phyloP scores from a whole-genome alignment of 1,140 invertebrate genomes.

The Apis florea region DNA sequence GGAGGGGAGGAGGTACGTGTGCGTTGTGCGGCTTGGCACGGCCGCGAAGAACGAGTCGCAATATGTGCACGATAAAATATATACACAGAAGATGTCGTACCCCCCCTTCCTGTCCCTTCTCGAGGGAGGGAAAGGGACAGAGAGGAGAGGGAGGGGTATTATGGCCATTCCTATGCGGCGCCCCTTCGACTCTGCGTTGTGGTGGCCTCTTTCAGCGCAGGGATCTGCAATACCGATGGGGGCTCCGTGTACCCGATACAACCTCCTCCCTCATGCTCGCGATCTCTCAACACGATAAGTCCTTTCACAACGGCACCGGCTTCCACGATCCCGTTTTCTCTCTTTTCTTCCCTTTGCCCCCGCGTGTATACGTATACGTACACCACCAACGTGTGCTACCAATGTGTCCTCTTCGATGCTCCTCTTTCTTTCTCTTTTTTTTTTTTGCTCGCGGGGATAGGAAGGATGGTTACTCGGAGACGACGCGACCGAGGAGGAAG shows the following conservation, averaged over 20 bases:
- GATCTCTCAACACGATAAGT: slow-evolving; percentile 65
- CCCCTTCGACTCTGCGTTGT: neutral
- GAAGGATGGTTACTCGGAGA: slow-evolving; percentile 57
- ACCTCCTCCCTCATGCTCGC: slow-evolving; percentile 48
- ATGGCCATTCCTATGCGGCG: slow-evolving; percentile 17
- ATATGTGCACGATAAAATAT: slow-evolving; percentile 69
- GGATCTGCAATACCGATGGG: slow-evolving; percentile 56
- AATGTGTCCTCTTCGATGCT: neutral
- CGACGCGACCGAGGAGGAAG: slow-evolving; percentile 54
- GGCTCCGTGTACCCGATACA: slow-evolving; percentile 57
- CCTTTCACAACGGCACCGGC: slow-evolving; percentile 60
- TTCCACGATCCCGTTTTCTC: slow-evolving; percentile 51
- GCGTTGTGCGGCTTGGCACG: slow-evolving; percentile 57
- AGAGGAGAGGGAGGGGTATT: neutral
- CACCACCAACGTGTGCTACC: neutral
- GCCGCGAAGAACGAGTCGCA: slow-evolving; percentile 60
- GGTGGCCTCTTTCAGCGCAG: slow-evolving; percentile 46
- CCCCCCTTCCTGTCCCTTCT: slow-evolving; percentile 19
- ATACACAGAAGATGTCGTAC: slow-evolving; percentile 64
- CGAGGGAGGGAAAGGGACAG: neutral
- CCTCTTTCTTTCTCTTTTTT: neutral
- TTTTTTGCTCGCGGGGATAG: slow-evolving; percentile 40
- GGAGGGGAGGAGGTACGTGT: slow-evolving; percentile 1
- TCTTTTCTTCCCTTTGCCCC: slow-evolving; percentile 37
- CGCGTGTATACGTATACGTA: slow-evolving; percentile 8